Conservation (phyloP, 1,140 invertebrate genomes). For the Mercenaria mercenaria region DNA sequence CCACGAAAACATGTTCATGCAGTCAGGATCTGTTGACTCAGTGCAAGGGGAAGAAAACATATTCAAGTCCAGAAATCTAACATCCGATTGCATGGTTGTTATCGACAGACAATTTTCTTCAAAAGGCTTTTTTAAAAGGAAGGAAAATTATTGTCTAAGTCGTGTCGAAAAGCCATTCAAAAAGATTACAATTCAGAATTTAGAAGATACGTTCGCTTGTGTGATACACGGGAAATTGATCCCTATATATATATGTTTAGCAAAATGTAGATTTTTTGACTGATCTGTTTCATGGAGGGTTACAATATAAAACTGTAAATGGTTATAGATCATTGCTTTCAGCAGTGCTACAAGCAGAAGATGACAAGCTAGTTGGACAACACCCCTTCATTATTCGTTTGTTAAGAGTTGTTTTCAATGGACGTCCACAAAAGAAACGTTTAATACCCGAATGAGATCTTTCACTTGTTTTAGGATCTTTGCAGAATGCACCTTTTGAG, state of each 20-base stretch:
- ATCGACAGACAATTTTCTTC: slow-evolving; percentile 56
- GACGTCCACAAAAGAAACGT: not conserved
- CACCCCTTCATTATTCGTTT: slow-evolving; percentile 24
- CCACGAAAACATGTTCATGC: too few relatives aligned
- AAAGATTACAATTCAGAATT: slow-evolving; percentile 52
- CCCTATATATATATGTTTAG: not conserved
- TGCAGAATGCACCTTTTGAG: too few relatives aligned
- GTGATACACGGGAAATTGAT: not conserved
- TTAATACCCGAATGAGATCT: too few relatives aligned
- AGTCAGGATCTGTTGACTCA: too few relatives aligned
- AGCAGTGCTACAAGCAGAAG: slow-evolving; percentile 1
- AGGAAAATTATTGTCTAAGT: not conserved
- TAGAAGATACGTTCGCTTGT: slow-evolving; percentile 53
- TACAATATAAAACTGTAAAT: slow-evolving; percentile 42
- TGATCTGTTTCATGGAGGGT: slow-evolving; percentile 29
- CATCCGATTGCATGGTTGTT: slow-evolving; percentile 54
- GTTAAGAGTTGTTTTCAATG: slow-evolving; percentile 25
- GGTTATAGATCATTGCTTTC: slow-evolving; percentile 62
- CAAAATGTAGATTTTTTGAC: slow-evolving; percentile 24
- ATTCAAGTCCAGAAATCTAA: slow-evolving; percentile 23
- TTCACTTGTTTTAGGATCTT: too few relatives aligned
- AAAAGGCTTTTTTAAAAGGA: slow-evolving; percentile 26
- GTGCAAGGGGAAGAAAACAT: too few relatives aligned
- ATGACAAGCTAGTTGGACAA: slow-evolving; percentile 1
- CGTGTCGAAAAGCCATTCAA: too few relatives aligned